Conservation (phyloP, 2,113 vertebrate species). For the Oceanodroma tethys region DNA sequence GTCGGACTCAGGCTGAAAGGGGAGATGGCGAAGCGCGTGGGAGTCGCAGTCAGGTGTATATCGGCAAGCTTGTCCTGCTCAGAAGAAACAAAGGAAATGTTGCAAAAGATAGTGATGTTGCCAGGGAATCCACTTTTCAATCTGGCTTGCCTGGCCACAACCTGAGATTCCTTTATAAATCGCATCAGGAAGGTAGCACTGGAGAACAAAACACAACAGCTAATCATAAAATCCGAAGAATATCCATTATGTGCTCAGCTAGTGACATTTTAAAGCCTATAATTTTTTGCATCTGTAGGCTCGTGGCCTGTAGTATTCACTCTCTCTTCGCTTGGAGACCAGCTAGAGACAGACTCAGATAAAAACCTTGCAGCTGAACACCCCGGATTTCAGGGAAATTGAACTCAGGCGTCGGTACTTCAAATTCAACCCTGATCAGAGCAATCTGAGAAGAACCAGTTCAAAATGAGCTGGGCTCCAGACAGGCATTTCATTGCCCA, state of each 20-base stretch:
- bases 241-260: constrained; percentile 50
- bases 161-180: constrained; percentile 39
- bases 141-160: background rate
- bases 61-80: background rate
- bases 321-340: background rate
- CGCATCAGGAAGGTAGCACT: constrained; percentile 12
- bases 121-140: constrained; percentile 10
- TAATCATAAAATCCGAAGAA: constrained; percentile 40
- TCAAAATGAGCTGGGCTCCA: background rate
- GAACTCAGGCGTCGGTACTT: background rate
- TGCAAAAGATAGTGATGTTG: background rate
- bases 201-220: constrained; percentile 35
- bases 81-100: background rate
- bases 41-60: background rate
- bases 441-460: background rate
- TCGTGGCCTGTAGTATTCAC: background rate
- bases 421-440: background rate
- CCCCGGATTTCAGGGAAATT: background rate
- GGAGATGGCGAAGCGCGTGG: background rate
- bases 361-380: background rate
- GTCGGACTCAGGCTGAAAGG: background rate
- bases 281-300: constrained; percentile 57
- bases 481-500: background rate
- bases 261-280: constrained; percentile 60
- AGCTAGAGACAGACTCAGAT: constrained; percentile 7